Evolutionary conservation across 2,888 invertebrate genomes (phyloP).

Genomic region (Ichneumon xanthorius): DNA sequence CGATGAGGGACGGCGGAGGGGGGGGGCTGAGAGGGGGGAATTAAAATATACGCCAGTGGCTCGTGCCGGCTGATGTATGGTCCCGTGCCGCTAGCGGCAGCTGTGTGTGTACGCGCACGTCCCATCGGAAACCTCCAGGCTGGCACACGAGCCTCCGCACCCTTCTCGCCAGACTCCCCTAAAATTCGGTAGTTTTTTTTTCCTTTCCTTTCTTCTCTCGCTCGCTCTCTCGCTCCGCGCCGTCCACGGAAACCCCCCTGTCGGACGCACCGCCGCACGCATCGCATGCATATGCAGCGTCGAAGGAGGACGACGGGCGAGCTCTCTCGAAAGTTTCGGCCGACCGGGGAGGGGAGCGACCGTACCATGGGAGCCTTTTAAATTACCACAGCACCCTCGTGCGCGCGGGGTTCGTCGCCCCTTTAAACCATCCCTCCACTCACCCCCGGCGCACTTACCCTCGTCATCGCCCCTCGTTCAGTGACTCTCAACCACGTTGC

Average conservation of each 20-base stretch:
- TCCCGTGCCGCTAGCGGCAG: slow-evolving; percentile 69
- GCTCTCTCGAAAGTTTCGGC: slow-evolving; percentile 46
- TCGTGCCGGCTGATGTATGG: slow-evolving; percentile 78
- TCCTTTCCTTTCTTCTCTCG: slow-evolving; percentile 29
- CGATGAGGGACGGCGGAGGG: slow-evolving; percentile 8
- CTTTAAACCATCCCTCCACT: slow-evolving; percentile 76
- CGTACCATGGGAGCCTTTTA: slow-evolving; percentile 86
- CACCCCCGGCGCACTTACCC: slow-evolving; percentile 44
- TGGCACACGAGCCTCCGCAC: slow-evolving; percentile 64
- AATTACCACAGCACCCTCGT: slow-evolving; percentile 71
- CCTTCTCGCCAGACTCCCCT: slow-evolving; percentile 59
- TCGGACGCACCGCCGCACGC: slow-evolving; percentile 24
- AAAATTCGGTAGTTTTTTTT: slow-evolving; percentile 55
- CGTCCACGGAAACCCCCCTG: slow-evolving; percentile 20
- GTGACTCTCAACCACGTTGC: slow-evolving; percentile 67
- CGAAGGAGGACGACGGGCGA: slow-evolving; percentile 26
- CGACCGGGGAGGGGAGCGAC: slow-evolving; percentile 40
- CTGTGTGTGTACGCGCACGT: slow-evolving; percentile 69
- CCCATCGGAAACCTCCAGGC: slow-evolving; percentile 50
- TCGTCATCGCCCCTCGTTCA: slow-evolving; percentile 42
- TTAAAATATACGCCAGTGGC: slow-evolving; percentile 74
- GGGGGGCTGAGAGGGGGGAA: slow-evolving; percentile 55
- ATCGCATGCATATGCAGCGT: slow-evolving; percentile 33
- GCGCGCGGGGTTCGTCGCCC: slow-evolving; percentile 79
- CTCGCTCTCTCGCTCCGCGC: slow-evolving; percentile 6